phyloP scores from a whole-genome alignment of 1,140 invertebrate genomes.

The Charaxes varanes region DNA sequence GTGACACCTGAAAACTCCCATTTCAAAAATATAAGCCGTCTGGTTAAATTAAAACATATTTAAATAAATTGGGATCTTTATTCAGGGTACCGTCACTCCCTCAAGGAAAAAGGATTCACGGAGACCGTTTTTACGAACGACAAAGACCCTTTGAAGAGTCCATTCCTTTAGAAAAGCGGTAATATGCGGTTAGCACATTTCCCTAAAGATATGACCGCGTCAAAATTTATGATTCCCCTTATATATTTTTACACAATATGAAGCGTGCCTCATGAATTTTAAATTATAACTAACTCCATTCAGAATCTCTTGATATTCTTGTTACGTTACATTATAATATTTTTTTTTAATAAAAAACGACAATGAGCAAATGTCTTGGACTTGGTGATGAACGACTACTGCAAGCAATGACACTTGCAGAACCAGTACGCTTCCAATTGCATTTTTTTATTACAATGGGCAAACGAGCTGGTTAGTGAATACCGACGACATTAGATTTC shows the following conservation, averaged over 20 bases:
- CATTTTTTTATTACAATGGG: too few relatives aligned
- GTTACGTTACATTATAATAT: too few relatives aligned
- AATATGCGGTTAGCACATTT: constrained; percentile 20
- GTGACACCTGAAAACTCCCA: too few relatives aligned
- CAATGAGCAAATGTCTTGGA: too few relatives aligned
- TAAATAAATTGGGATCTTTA: constrained; percentile 5
- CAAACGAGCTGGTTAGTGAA: too few relatives aligned
- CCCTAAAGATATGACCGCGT: constrained; percentile 16
- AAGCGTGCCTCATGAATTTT: constrained; percentile 4
- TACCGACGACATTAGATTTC: too few relatives aligned
- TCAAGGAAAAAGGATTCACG: constrained; percentile 3
- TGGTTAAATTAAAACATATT: constrained; percentile 3
- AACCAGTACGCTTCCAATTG: too few relatives aligned
- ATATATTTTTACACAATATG: constrained; percentile 2
- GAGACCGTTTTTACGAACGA: constrained; percentile 8
- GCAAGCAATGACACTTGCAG: too few relatives aligned
- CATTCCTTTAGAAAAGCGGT: constrained; percentile 11
- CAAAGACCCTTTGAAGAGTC: constrained; percentile 10
- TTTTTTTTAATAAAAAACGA: too few relatives aligned
- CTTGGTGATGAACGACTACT: too few relatives aligned
- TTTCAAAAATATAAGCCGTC: too few relatives aligned
- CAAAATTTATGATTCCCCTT: constrained; percentile 16
- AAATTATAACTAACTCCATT: not conserved
- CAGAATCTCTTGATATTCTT: too few relatives aligned
- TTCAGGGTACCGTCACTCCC: not conserved